Evolutionary conservation across 2,888 invertebrate species (phyloP), one percentile per base, ranked within the genome.

Genomic region (Brenthis hecate): DNA sequence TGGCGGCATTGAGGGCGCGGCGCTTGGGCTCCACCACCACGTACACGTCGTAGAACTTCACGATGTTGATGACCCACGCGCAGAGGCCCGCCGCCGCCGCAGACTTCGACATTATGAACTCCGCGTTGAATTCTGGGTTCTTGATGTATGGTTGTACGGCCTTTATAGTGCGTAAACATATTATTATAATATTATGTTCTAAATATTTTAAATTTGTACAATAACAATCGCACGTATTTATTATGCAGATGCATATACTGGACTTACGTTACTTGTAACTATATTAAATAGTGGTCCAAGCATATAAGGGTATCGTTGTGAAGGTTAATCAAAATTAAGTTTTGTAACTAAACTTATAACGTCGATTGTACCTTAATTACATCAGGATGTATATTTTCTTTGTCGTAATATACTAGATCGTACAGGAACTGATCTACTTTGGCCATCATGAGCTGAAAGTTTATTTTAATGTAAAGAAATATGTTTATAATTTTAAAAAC

Each of bases 61-160:
- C 94, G 74, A 99, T 98, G 87, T 99, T 99, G 75, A 98, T 96
- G 2, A 97, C 98, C 98, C 99, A 99, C 1, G 98, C 96, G 82
- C 98, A 98, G 11, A 99, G 92, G 32, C 99, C 97, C 65, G 98
- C 97, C 23, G 99, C 99, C 16, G 99, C 99, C 48, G 95, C 94
- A 0, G 98, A 99, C 88, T 99, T 99, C 0, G 95, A 94, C 76
- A 95, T 86, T 79, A 99, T 96, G 75, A 96, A 95, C 53, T 97
- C 97, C 0, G 97, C 95, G 75, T 95, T 95, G 85, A 99, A 99
- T 75, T 98, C 98, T 13, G 95, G 94, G 81, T 96, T 93, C 76
- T 93, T 94, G 16, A 94, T 87, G 81, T 95, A 95, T 19, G 94
- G 94, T 70, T 91, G 86, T 1, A 94, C 93, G 0, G 93, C 93